Conservation (phyloP, 2,888 invertebrate species). For the Andrena bicolor region DNA sequence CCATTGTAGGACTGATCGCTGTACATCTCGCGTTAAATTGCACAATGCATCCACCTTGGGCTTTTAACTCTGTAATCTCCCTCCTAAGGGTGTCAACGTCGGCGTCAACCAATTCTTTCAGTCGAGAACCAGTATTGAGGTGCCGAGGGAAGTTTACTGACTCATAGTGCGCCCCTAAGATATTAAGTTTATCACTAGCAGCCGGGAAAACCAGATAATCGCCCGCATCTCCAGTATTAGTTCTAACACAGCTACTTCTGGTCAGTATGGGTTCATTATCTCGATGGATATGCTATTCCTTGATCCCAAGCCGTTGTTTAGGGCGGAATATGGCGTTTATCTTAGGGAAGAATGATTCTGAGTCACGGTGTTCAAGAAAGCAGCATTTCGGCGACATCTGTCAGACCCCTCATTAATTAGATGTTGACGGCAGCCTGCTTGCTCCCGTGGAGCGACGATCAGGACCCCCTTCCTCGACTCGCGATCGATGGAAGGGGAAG, state of each 20-base stretch:
- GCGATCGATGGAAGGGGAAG: too few species aligned
- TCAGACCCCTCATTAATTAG: too few species aligned
- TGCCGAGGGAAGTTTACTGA: neutral
- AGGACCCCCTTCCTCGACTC: too few species aligned
- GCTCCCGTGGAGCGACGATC: too few species aligned
- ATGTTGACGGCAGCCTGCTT: too few species aligned
- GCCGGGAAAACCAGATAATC: neutral
- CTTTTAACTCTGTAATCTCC: too few species aligned
- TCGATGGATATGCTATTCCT: neutral
- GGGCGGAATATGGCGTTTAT: neutral
- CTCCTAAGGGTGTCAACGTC: too few species aligned
- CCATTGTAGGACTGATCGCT: accelerated
- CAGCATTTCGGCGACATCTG: too few species aligned
- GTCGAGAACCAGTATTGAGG: neutral
- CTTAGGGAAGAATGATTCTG: neutral
- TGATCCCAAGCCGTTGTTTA: neutral
- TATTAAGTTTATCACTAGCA: neutral
- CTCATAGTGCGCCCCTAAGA: neutral
- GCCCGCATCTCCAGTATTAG: accelerated
- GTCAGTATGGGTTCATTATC: neutral
- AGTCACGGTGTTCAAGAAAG: too few species aligned
- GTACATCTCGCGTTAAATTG: too few species aligned
- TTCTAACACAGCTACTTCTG: neutral
- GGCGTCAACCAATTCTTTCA: too few species aligned
- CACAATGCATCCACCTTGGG: too few species aligned